Percentiles rank a stretch among this genome's conserved stretches.
phyloP scores from a whole-genome alignment of 2,113 vertebrate genomes.

The Pseudois nayaur region DNA sequence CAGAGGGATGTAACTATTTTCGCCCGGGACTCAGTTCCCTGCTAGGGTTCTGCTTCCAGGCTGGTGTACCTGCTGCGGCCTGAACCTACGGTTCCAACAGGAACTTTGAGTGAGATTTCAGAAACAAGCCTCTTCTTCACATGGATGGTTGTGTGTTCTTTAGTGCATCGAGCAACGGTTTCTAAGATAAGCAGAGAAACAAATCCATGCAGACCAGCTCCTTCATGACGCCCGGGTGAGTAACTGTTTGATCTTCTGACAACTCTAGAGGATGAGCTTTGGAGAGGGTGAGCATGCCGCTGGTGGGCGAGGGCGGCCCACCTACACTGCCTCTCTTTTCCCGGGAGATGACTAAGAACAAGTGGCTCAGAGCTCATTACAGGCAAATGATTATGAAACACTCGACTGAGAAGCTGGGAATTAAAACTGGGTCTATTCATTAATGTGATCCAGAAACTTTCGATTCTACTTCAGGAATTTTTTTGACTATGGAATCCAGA shows the following conservation, averaged over 20 bases:
- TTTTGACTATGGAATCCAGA: not conserved
- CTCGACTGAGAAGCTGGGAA: not conserved
- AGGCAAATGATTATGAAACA: not conserved
- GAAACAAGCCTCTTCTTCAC: not conserved
- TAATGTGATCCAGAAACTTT: constrained; percentile 9
- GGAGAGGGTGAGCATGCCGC: not conserved
- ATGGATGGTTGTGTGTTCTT: not conserved
- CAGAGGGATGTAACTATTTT: fast-evolving
- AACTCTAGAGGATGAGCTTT: fast-evolving
- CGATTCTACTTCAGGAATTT: not conserved
- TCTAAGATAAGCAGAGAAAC: not conserved
- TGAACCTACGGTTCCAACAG: not conserved
- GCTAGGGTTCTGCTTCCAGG: not conserved
- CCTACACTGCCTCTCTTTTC: too few species aligned
- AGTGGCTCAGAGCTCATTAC: not conserved
- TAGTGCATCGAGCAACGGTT: fast-evolving
- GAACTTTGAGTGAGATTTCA: not conserved
- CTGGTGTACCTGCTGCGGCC: fast-evolving
- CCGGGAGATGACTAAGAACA: not conserved
- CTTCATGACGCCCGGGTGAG: not conserved
- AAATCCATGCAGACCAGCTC: not conserved
- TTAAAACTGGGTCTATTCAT: not conserved
- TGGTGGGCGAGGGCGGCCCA: not conserved
- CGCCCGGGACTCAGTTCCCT: not conserved
- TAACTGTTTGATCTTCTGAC: fast-evolving